Evolutionary conservation across 2,888 invertebrate species (phyloP).

Genomic region (Rhagophthalmus giganteus): DNA sequence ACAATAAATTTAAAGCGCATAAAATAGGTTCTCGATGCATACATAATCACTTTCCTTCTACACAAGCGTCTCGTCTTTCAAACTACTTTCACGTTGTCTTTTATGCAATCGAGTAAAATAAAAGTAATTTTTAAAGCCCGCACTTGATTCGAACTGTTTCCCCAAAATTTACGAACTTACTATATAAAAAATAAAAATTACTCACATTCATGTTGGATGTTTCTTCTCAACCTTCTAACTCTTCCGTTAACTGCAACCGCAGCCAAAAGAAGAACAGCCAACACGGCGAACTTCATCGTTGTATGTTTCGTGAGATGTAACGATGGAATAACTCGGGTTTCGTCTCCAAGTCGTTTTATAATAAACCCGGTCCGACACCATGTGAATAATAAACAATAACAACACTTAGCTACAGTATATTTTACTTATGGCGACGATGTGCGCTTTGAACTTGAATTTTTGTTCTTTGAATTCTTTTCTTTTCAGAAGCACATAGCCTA

Average conservation of each 20-base stretch:
- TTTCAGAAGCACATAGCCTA: too few species aligned
- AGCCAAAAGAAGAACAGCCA: constrained; percentile 8
- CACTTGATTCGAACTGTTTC: too few species aligned
- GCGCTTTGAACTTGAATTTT: constrained; percentile 9
- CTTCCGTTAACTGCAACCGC: constrained; percentile 19
- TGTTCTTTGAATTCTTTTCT: constrained; percentile 1
- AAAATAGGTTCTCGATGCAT: too few species aligned
- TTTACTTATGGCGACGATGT: background rate
- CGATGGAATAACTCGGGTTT: constrained; percentile 12
- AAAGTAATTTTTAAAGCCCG: too few species aligned
- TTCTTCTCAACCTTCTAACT: constrained; percentile 23
- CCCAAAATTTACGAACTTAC: too few species aligned
- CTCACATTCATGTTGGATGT: constrained; percentile 35
- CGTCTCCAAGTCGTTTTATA: constrained; percentile 8
- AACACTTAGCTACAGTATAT: constrained; percentile 7
- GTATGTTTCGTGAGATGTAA: constrained; percentile 1
- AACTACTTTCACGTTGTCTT: too few species aligned
- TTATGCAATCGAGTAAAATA: too few species aligned
- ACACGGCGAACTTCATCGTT: constrained; percentile 9
- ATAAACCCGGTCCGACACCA: constrained; percentile 6
- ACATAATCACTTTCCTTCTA: too few species aligned
- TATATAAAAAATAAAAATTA: constrained; percentile 50
- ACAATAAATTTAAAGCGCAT: too few species aligned
- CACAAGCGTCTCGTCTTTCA: too few species aligned
- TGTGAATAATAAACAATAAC: constrained; percentile 17